Conservation (phyloP, 2,888 invertebrate species). For the Acanthosepion lycidas region DNA sequence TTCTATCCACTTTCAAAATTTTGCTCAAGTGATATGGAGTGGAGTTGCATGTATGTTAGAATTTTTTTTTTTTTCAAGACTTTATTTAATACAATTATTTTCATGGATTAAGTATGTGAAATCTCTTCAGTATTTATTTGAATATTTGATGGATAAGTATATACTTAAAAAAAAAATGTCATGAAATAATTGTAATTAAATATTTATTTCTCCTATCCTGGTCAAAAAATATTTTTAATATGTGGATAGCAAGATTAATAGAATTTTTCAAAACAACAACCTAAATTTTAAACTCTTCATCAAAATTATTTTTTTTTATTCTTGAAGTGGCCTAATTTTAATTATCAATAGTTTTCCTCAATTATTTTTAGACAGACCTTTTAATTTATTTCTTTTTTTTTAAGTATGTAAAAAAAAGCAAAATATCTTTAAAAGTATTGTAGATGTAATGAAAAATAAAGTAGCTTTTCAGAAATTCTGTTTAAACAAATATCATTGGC, state of each 20-base stretch:
- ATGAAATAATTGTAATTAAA: neutral
- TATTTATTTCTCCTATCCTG: neutral
- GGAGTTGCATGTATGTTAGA: neutral
- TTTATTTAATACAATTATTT: neutral
- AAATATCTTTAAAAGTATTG: neutral
- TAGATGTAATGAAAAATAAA: neutral
- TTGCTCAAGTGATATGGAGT: neutral
- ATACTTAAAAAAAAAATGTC: neutral
- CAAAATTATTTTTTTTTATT: neutral
- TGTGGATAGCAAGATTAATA: neutral
- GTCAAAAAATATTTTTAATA: neutral
- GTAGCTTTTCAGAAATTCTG: neutral
- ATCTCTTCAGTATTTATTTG: neutral
- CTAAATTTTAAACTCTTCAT: neutral
- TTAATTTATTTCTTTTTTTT: neutral
- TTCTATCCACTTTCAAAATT: neutral
- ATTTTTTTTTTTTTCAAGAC: neutral
- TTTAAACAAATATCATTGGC: constrained; percentile 17
- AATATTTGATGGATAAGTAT: neutral
- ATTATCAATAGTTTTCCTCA: neutral
- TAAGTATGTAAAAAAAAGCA: neutral
- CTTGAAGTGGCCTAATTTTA: neutral
- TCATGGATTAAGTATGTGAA: neutral
- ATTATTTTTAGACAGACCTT: neutral
- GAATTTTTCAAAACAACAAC: neutral